A percentile compares a stretch with the other conserved stretches of the same genome.
Conservation (phyloP, 2,113 vertebrate species). For the Loxodonta africana region DNA sequence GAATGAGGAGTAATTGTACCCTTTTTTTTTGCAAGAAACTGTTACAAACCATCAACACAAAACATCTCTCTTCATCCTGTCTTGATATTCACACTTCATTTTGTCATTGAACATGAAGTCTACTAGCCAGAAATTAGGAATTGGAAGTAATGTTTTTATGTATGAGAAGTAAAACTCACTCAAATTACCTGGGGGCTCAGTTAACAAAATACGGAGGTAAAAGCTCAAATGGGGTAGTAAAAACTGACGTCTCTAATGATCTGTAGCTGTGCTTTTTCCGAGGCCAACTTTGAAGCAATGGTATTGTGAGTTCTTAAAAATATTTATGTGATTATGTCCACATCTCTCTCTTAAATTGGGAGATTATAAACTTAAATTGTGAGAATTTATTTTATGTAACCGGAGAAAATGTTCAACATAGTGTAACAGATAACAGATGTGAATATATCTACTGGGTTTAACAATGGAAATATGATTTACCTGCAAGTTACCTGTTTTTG, state of each 20-base stretch:
- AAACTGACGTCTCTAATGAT: neutral
- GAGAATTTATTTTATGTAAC: neutral
- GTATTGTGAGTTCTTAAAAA: neutral
- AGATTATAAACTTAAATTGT: slow-evolving; percentile 36
- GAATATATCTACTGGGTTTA: neutral
- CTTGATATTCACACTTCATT: neutral
- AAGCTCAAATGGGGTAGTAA: neutral
- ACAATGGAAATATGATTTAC: neutral
- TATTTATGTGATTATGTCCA: neutral
- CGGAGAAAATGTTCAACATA: neutral
- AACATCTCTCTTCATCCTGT: neutral
- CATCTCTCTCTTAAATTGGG: neutral
- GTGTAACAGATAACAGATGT: neutral
- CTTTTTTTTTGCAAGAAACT: neutral
- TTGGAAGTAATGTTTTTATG: neutral
- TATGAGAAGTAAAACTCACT: neutral
- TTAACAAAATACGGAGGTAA: neutral
- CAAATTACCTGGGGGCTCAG: neutral
- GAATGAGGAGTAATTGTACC: neutral
- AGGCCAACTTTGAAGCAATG: neutral
- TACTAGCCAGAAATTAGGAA: neutral
- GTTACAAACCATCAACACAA: neutral
- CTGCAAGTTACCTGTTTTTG: neutral
- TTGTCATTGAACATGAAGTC: neutral
- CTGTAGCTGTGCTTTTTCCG: neutral